Conservation (phyloP, 2,888 invertebrate species). For the Ectemnius lituratus region DNA sequence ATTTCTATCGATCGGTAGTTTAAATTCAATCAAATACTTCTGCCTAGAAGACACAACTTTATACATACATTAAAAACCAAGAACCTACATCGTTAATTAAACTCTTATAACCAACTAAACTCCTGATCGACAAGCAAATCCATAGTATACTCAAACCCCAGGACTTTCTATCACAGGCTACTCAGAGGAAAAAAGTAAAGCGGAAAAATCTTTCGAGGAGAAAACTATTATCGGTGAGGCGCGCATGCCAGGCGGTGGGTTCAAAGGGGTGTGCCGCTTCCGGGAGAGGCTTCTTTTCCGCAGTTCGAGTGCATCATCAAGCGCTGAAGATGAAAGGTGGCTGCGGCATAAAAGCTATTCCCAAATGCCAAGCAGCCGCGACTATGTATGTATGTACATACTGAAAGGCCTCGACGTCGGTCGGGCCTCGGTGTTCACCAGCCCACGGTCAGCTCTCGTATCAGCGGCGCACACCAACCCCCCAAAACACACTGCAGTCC, state of each 20-base stretch:
- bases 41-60: no score
- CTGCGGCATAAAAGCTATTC: slow-evolving; percentile 73
- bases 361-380: slow-evolving; percentile 68
- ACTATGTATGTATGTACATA: slow-evolving; percentile 35
- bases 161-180: background rate
- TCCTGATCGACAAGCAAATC: background rate
- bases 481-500: slow-evolving; percentile 49
- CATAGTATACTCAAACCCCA: background rate
- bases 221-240: slow-evolving; percentile 17
- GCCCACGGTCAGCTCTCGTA: slow-evolving; percentile 53
- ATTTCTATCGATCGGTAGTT: background rate
- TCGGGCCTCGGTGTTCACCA: slow-evolving; percentile 39
- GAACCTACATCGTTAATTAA: no score
- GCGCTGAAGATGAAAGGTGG: slow-evolving; percentile 72
- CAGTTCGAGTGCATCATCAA: slow-evolving; percentile 70
- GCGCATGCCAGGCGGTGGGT: background rate
- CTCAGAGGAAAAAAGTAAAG: background rate
- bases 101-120: no score
- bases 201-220: background rate
- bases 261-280: slow-evolving; percentile 31
- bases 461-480: slow-evolving; percentile 44
- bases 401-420: slow-evolving; percentile 54
- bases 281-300: slow-evolving; percentile 49
- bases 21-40: no score
- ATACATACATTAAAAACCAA: no score